Evolutionary conservation across 2,888 invertebrate genomes (phyloP).

Genomic region (Amiota minor): DNA sequence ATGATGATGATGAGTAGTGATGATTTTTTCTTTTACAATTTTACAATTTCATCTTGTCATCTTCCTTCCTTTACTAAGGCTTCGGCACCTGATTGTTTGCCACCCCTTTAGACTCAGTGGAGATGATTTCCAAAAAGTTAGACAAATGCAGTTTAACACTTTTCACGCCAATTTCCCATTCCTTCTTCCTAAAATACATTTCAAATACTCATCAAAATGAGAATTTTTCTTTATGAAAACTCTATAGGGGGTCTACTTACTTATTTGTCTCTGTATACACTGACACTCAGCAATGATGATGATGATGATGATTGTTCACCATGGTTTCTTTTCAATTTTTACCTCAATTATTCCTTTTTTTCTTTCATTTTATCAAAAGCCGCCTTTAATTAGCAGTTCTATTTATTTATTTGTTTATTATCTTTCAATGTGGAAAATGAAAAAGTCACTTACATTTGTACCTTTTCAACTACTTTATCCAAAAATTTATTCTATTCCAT

Average conservation of each 20-base stretch:
- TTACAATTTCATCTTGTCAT: conserved; percentile 40
- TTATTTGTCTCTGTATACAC: conserved; percentile 44
- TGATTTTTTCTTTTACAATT: background rate
- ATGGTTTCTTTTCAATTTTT: conserved; percentile 35
- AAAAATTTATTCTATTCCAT: no score
- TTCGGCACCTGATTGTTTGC: conserved; percentile 59
- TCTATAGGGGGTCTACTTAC: conserved; percentile 57
- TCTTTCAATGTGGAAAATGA: conserved; percentile 18
- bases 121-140: conserved; percentile 49
- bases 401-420: conserved; percentile 60
- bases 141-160: conserved; percentile 66
- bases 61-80: conserved; percentile 33
- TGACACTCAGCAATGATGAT: conserved; percentile 63
- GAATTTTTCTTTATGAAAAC: conserved; percentile 63
- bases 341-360: conserved; percentile 44
- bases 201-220: conserved; percentile 62
- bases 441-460: background rate
- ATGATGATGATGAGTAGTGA: background rate
- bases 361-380: conserved; percentile 52
- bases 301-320: conserved; percentile 30
- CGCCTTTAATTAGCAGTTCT: conserved; percentile 63
- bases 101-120: conserved; percentile 50
- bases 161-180: conserved; percentile 31
- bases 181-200: conserved; percentile 25
- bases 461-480: no score